phyloP scores from a whole-genome alignment of 2,888 invertebrate genomes.

The Eledone cirrhosa region DNA sequence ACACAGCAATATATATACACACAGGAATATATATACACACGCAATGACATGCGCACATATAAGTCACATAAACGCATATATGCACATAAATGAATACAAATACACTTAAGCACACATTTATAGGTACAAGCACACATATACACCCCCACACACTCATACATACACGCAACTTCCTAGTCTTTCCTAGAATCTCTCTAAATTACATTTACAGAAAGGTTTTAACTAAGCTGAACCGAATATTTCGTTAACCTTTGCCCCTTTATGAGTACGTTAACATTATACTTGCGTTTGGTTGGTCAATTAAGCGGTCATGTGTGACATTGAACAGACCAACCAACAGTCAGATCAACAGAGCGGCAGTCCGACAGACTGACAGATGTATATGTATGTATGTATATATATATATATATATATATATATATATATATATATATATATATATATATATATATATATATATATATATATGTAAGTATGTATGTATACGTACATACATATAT shows the following conservation, averaged over 20 bases:
- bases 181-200: no score
- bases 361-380: not conserved
- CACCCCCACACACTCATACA: not conserved
- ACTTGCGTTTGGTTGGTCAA: no score
- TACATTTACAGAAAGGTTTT: no score
- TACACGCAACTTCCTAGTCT: not conserved
- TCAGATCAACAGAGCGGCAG: not conserved
- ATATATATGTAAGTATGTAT: not conserved
- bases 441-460: slow-evolving; percentile 2
- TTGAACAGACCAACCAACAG: no score
- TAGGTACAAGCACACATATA: not conserved
- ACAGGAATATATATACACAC: not conserved
- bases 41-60: not conserved
- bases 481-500: not conserved
- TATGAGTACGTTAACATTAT: no score
- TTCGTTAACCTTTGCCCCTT: no score
- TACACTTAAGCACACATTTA: not conserved
- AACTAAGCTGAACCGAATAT: no score
- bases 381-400: not conserved
- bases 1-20: not conserved
- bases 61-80: not conserved
- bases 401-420: not conserved
- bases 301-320: no score
- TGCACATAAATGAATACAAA: not conserved
- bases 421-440: not conserved